Evolutionary conservation across 2,797 vertebrate species (phyloP).

Genomic region (Melanitta fusca): DNA sequence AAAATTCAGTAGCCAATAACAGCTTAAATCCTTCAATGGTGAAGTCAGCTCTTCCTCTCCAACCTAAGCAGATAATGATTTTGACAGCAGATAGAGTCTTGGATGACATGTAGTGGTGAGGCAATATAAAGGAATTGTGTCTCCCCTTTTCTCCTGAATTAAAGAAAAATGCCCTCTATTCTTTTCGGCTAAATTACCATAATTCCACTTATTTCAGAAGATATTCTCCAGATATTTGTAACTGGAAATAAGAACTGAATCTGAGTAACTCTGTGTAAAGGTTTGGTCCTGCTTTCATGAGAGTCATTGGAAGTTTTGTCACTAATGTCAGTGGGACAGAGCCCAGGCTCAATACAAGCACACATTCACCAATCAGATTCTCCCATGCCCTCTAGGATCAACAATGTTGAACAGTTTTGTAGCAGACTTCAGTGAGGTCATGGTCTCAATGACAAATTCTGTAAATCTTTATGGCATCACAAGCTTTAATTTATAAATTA

Average conservation of each 20-base stretch:
- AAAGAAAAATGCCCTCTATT: background rate
- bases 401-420: background rate
- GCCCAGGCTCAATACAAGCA: background rate
- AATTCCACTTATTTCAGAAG: background rate
- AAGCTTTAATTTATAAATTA: background rate
- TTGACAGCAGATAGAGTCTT: constrained; percentile 10
- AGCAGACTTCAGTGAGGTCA: background rate
- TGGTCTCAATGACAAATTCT: background rate
- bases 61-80: constrained; percentile 63
- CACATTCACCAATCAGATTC: background rate
- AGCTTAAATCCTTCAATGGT: constrained; percentile 40
- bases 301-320: background rate
- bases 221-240: background rate
- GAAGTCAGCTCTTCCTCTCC: constrained; percentile 60
- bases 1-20: constrained; percentile 39
- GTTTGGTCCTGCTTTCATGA: background rate
- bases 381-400: background rate
- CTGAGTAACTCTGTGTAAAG: background rate
- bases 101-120: background rate
- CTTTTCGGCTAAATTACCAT: background rate
- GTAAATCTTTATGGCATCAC: background rate
- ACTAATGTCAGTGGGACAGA: background rate
- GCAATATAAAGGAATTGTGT: background rate
- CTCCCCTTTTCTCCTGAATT: background rate
- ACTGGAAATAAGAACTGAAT: background rate